Evolutionary conservation across 2,888 invertebrate genomes (phyloP), one percentile per base, ranked within the genome.

Genomic region (Deroplatys truncata): DNA sequence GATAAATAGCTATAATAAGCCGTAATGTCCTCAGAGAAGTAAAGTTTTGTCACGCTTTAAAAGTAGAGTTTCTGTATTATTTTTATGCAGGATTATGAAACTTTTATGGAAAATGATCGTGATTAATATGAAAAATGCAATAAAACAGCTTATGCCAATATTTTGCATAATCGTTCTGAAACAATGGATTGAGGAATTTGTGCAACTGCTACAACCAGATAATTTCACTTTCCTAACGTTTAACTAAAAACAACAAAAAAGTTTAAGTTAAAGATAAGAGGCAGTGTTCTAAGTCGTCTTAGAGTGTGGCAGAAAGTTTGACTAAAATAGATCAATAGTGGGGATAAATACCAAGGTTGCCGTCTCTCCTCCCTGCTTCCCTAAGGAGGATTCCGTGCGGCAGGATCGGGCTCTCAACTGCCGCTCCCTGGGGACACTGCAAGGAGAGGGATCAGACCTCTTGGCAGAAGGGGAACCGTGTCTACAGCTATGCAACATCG

Each of bases 381-480:
- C 89, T 35, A 89, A 82, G 89, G 89, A 89, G 85, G 72, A 82
- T 56, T 82, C 86, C 43, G 83, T 87, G 87, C 84, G 84, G 87
- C 72, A 49, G 56, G 83, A 84, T 89, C 89, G 87, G 84, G 89
- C 82, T 89, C 89, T 87, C 87, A 87, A 89, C 87, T 89, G 86
- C 29, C 86, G 72, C 84, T 89, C 89, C 89, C 89, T 72, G 84
- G 89, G 89, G 84, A 72, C 86, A n/a, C 87, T 84, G 28, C 87
- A 28, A 84, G 84, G 84, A 87, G 87, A 88, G 87, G 89, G 89
- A 89, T 89, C 89, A 89, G 84, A 84, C 86, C 56, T 83, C 28
- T 56, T 82, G 72, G 49, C 16, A 28, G 43, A 72, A 49, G 49
- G 56, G 72, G 43, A 29, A n/a, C 86, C 29, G 20, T 86, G 49